Percentiles rank a stretch among this genome's conserved stretches.
phyloP scores from a whole-genome alignment of 2,888 invertebrate genomes.

The Phyllotreta cruciferae region DNA sequence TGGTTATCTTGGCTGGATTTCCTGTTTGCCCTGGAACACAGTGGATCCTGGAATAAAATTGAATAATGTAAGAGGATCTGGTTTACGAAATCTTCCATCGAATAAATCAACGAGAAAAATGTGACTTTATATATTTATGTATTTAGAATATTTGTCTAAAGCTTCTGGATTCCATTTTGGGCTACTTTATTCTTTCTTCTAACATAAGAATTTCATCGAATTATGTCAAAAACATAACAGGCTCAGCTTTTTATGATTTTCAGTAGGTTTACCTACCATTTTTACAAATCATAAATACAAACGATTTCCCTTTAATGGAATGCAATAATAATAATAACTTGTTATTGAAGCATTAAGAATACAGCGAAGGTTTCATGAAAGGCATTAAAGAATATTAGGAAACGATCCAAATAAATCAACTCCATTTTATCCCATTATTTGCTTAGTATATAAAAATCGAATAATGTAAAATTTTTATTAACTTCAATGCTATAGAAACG shows the following conservation, averaged over 20 bases:
- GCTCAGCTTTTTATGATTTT: constrained; percentile 1
- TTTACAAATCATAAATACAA: constrained; percentile 32
- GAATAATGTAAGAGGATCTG: constrained; percentile 53
- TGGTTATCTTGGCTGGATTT: constrained; percentile 52
- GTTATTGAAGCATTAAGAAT: constrained; percentile 47
- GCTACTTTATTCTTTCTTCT: too few species aligned
- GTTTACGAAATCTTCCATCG: too few species aligned
- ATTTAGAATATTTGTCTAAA: too few species aligned
- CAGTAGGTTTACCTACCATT: too few species aligned
- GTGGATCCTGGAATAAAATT: constrained; percentile 52
- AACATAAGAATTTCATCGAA: too few species aligned
- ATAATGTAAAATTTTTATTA: neutral
- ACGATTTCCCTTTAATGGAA: constrained; percentile 38
- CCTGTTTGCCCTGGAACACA: constrained; percentile 44
- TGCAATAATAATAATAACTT: constrained; percentile 46
- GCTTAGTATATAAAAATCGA: neutral
- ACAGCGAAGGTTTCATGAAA: constrained; percentile 45
- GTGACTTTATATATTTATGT: too few species aligned
- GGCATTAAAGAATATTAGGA: constrained; percentile 15
- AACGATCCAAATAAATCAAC: constrained; percentile 12
- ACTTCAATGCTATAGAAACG: neutral
- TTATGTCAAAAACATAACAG: too few species aligned
- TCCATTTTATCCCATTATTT: constrained; percentile 22
- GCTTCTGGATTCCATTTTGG: too few species aligned
- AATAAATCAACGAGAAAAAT: too few species aligned